Evolutionary conservation across 2,113 vertebrate species (phyloP).

Genomic region (Notechis scutatus): DNA sequence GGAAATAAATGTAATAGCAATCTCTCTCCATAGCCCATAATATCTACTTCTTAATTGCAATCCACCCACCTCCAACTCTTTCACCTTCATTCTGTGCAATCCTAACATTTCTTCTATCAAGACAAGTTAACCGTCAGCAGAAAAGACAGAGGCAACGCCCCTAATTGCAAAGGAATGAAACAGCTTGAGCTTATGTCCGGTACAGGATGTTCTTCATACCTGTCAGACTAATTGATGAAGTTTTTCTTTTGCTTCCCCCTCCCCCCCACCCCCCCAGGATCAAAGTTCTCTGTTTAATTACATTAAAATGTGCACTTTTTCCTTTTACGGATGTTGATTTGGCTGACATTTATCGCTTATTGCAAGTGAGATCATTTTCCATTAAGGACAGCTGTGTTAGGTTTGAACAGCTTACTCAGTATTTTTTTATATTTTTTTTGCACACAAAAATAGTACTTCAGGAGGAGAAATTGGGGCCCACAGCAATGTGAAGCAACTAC

Average conservation of each 20-base stretch:
- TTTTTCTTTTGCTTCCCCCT: background rate
- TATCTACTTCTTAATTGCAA: constrained; percentile 62
- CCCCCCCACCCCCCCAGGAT: background rate
- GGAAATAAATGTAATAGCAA: background rate
- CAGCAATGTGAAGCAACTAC: background rate
- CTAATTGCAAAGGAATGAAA: constrained; percentile 42
- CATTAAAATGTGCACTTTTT: constrained; percentile 12
- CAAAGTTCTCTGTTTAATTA: constrained; percentile 27
- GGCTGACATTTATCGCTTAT: constrained; percentile 10
- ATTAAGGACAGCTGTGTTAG: background rate
- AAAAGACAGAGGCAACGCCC: constrained; percentile 6
- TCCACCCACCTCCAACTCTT: constrained; percentile 44
- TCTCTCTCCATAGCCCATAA: background rate
- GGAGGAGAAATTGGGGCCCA: background rate
- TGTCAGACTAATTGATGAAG: constrained; percentile 19
- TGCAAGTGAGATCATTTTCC: background rate
- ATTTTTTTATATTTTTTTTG: background rate
- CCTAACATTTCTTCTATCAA: constrained; percentile 43
- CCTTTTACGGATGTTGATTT: background rate
- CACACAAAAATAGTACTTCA: background rate
- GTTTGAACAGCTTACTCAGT: background rate
- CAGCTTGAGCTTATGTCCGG: constrained; percentile 31
- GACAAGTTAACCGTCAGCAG: constrained; percentile 44
- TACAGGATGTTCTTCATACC: constrained; percentile 5
- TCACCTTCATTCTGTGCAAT: constrained; percentile 25